These are phyloP conservation scores for Oreotrochilus melanogaster DNA, from an alignment of 2,113 vertebrate species.

Conservation along the genomic window DNA sequence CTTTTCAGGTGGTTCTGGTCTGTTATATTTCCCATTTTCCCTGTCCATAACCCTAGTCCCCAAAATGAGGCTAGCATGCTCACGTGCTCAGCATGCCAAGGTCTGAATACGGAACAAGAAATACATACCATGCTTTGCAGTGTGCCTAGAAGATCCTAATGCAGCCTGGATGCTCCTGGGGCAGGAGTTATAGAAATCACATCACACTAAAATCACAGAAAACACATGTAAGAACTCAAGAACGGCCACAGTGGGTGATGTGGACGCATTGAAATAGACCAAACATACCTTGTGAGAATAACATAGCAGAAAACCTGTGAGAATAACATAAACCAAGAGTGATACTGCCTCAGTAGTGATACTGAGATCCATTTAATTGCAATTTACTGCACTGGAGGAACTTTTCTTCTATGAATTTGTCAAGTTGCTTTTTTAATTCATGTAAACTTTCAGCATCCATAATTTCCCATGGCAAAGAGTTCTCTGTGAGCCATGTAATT, in stretches of 20 bases:
- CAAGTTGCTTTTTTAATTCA: background rate
- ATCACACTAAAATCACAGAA: background rate
- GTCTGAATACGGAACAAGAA: background rate
- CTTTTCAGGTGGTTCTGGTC: background rate
- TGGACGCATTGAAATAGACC: background rate
- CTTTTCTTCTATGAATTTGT: background rate
- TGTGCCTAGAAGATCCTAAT: background rate
- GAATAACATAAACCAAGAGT: background rate
- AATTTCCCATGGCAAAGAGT: background rate
- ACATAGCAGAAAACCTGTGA: background rate
- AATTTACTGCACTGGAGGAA: background rate
- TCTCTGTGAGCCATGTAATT: background rate
- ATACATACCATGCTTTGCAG: background rate
- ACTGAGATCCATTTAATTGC: background rate
- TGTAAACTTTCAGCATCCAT: background rate
- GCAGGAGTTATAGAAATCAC: background rate
- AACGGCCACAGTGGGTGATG: background rate
- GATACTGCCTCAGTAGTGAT: background rate
- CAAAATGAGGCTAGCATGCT: background rate
- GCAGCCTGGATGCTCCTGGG: background rate
- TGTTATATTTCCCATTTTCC: background rate
- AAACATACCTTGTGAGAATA: background rate
- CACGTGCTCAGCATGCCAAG: background rate
- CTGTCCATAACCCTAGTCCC: background rate
- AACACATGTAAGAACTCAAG: background rate